Conservation (phyloP, 37 sponge, comb jelly and placozoan genomes). For the Geodia barretti region DNA sequence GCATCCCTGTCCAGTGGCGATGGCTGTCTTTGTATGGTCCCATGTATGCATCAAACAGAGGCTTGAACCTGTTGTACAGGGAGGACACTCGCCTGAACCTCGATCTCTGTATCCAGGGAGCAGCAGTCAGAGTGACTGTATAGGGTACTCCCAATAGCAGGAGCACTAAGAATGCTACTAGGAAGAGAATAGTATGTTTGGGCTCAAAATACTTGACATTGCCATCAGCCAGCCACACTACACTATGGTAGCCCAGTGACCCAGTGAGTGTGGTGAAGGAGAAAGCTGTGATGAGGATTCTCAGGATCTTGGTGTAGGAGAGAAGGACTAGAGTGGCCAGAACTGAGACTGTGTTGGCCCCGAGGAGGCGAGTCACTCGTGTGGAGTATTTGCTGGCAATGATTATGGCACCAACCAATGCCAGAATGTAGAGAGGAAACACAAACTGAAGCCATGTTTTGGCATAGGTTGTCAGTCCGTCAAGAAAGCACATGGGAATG, state of each 20-base stretch:
- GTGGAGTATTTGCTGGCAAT: constrained; percentile 6
- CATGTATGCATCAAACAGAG: no score
- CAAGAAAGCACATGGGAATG: constrained; percentile 7
- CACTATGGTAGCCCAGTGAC: not conserved
- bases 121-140: not conserved
- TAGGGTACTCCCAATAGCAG: not conserved
- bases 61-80: no score
- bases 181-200: constrained; percentile 2
- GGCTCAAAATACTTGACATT: constrained; percentile 9
- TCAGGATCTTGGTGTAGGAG: constrained; percentile 37
- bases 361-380: constrained; percentile 12
- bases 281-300: not conserved
- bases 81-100: no score
- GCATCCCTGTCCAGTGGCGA: no score
- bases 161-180: constrained; percentile 3
- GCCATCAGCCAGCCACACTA: constrained; percentile 28
- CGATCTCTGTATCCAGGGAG: no score
- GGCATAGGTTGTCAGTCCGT: constrained; percentile 25
- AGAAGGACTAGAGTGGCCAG: constrained; percentile 36
- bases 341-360: constrained; percentile 31
- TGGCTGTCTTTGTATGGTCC: no score
- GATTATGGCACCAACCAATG: constrained; percentile 11
- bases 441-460: constrained; percentile 32
- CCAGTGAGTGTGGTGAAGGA: not conserved
- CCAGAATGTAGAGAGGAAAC: constrained; percentile 34